A percentile compares a stretch with the other conserved stretches of the same genome.
phyloP scores from a whole-genome alignment of 1,140 invertebrate species.

The Drosophila rufa region DNA sequence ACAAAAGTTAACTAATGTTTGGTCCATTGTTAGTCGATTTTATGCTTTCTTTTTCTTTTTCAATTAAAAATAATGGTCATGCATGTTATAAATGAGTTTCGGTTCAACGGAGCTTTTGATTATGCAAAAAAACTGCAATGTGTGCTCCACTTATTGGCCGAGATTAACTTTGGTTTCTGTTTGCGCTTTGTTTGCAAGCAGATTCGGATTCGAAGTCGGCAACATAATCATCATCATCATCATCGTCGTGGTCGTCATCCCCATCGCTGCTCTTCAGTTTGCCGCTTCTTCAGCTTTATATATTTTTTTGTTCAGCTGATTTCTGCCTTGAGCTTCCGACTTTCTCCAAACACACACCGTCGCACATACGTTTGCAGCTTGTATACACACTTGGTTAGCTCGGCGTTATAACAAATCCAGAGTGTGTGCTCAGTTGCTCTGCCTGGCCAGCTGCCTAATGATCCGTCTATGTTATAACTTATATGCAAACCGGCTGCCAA shows the following conservation, averaged over 20 bases:
- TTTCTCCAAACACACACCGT: slow-evolving; percentile 68
- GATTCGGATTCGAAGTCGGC: slow-evolving; percentile 28
- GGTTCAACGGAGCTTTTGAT: slow-evolving; percentile 67
- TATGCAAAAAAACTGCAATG: slow-evolving; percentile 60
- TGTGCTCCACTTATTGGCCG: slow-evolving; percentile 62
- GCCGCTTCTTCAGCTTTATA: slow-evolving; percentile 69
- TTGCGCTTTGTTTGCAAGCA: slow-evolving; percentile 47
- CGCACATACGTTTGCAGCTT: slow-evolving; percentile 6
- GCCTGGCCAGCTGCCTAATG: slow-evolving; percentile 73
- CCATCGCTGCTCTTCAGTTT: slow-evolving; percentile 39
- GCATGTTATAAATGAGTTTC: slow-evolving; percentile 59
- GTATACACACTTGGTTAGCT: slow-evolving; percentile 28
- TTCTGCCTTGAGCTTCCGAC: slow-evolving; percentile 73
- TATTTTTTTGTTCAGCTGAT: slow-evolving; percentile 36
- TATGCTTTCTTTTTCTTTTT: slow-evolving; percentile 45
- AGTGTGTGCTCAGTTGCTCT: slow-evolving; percentile 54
- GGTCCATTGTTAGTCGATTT: slow-evolving; percentile 32
- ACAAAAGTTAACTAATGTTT: slow-evolving; percentile 57
- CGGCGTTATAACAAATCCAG: slow-evolving; percentile 79
- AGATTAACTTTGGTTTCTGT: slow-evolving; percentile 47
- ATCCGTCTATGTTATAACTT: slow-evolving; percentile 68
- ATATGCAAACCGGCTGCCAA: slow-evolving; percentile 75
- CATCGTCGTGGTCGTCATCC: slow-evolving; percentile 38
- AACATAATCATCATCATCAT: slow-evolving; percentile 29
- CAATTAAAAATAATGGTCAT: slow-evolving; percentile 69